phyloP scores from a whole-genome alignment of 2,888 invertebrate species.

The Brassicogethes aeneus region DNA sequence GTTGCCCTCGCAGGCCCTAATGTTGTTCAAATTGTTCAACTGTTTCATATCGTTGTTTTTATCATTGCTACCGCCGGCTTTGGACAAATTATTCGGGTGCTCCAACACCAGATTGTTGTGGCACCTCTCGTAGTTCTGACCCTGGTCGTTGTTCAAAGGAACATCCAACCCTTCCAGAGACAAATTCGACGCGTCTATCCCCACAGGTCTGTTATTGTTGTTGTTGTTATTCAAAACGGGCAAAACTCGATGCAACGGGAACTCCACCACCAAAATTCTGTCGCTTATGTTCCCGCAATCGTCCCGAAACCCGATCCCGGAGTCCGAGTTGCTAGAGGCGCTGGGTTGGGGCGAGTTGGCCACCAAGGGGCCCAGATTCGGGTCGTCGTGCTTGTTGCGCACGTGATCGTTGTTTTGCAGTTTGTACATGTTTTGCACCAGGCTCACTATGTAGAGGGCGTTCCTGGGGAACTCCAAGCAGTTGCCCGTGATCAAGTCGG shows the following conservation, averaged over 20 bases:
- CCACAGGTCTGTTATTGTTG: conserved; percentile 29
- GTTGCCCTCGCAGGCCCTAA: conserved; percentile 31
- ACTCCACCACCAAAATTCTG: conserved; percentile 69
- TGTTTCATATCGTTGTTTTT: conserved; percentile 17
- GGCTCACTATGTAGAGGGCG: conserved; percentile 65
- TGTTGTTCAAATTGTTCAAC: conserved; percentile 34
- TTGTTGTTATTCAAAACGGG: conserved; percentile 22
- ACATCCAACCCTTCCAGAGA: conserved; percentile 27
- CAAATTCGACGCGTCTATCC: conserved; percentile 32
- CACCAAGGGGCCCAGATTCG: conserved; percentile 45
- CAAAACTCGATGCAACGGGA: conserved; percentile 43
- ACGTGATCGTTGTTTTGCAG: conserved; percentile 40
- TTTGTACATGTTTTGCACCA: conserved; percentile 65
- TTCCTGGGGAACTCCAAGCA: conserved; percentile 88
- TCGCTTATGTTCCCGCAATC: conserved; percentile 79
- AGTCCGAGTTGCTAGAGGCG: conserved; percentile 89
- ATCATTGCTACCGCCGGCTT: conserved; percentile 12
- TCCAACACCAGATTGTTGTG: conserved; percentile 14
- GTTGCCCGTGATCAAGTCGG: conserved; percentile 64
- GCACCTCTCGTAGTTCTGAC: conserved; percentile 13
- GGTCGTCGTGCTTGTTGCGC: conserved; percentile 18
- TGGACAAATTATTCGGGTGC: conserved; percentile 18
- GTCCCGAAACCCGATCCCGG: conserved; percentile 89
- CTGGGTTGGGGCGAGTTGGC: conserved; percentile 81
- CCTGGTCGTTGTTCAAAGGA: conserved; percentile 23